Evolutionary conservation across 2,797 vertebrate species (phyloP), one percentile per base, ranked within the genome.

Genomic region (Spea hammondii): DNA sequence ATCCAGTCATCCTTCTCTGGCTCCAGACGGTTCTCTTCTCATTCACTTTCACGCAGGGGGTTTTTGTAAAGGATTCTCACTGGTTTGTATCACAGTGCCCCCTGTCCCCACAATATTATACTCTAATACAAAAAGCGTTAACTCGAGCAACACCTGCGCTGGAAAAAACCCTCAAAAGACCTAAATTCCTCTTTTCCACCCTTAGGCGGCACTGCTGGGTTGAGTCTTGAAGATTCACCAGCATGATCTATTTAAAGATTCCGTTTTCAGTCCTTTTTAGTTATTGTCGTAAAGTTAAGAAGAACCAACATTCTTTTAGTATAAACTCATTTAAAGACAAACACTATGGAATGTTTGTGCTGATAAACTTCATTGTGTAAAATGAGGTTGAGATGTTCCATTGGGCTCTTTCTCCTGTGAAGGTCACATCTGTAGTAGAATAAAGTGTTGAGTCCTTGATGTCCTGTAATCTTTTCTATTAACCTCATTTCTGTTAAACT

Each of bases 31-130:
- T 3, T 59, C 55, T 59, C 5, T 59, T 59, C 6, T 17, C 59
- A 62, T 62, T 62, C n/a, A 4, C 70, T 51, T 49, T 55, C 13
- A 53, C 66, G 60, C 72, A 11, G 0, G 17, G 49, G 88, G 93
- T 95, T 96, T 96, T 95, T 96, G 95, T 96, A 95, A 95, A 87
- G 89, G 87, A 77, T n/a, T 83, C 85, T 81, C 83, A 84, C 89
- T 1, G 72, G 70, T 77, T 74, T 92, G 89, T 90, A 94, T 92
- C 96, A 97, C 89, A 53, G 96, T 98, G 96, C 81, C 78, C 65
- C 89, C 94, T 93, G 93, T 93, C 91, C 93, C 92, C 96, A 98
- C 96, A 83, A 89, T 87, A 92, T 87, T 92, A 94, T 85, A 92
- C 0, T 79, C 82, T 93, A 84, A 49, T 88, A 95, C 96, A 97